These are phyloP conservation scores for Poecile atricapillus DNA, from an alignment of 2,113 vertebrate genomes.

Conservation along the genomic window DNA sequence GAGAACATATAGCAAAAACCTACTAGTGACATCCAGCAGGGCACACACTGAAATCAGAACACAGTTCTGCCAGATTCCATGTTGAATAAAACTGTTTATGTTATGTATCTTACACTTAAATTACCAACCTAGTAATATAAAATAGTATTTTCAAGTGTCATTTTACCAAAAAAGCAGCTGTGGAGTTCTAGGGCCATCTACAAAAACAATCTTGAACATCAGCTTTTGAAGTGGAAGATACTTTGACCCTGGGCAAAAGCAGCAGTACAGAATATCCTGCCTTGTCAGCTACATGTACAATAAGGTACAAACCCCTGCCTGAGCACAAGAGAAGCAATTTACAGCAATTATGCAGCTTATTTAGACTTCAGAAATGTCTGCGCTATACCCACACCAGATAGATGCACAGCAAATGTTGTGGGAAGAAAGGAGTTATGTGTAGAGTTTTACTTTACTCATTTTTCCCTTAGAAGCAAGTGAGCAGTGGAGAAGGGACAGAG, in stretches of 20 bases:
- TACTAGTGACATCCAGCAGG: background rate
- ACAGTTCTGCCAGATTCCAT: background rate
- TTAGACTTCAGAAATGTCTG: background rate
- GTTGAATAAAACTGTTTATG: background rate
- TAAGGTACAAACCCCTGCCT: background rate
- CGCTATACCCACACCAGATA: background rate
- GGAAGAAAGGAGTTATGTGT: background rate
- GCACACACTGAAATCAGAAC: background rate
- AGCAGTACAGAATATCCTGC: background rate
- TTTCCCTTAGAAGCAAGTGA: background rate
- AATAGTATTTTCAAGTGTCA: background rate
- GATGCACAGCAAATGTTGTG: background rate
- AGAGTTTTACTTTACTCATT: background rate
- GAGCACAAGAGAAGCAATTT: background rate
- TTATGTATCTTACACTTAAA: background rate
- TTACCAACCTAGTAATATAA: background rate
- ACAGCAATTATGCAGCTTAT: background rate
- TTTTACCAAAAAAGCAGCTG: background rate
- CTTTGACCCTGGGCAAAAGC: background rate
- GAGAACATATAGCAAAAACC: background rate
- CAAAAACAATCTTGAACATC: background rate
- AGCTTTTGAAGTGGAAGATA: background rate
- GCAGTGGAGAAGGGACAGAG: background rate
- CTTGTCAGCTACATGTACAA: rapidly evolving
- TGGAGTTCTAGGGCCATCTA: background rate